Conservation (phyloP, 2,888 invertebrate species). For the Brachypalpus laphriformis region DNA sequence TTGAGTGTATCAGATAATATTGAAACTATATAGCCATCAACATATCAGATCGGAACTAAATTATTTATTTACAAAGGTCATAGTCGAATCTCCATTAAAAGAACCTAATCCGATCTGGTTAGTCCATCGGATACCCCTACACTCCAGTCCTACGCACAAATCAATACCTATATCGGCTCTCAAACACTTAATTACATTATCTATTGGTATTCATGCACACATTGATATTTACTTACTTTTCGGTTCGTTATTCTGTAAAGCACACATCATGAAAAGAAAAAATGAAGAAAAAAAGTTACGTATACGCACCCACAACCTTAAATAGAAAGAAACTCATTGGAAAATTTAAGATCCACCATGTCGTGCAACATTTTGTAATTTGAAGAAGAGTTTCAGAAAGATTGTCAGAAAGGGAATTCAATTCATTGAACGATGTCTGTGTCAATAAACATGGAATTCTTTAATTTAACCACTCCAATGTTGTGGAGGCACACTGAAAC, state of each 20-base stretch:
- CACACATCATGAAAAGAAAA: neutral
- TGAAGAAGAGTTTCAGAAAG: neutral
- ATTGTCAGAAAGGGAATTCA: constrained; percentile 7
- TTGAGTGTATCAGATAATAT: neutral
- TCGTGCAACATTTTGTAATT: constrained; percentile 6
- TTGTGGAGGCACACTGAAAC: neutral
- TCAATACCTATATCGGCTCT: constrained; percentile 47
- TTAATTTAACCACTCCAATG: neutral
- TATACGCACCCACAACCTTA: constrained; percentile 35
- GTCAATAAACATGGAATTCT: constrained; percentile 10
- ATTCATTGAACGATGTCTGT: neutral
- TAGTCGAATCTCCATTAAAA: constrained; percentile 18
- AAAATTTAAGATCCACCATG: neutral
- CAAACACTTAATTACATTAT: constrained; percentile 36
- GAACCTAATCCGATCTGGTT: constrained; percentile 23
- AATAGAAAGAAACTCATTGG: constrained; percentile 1
- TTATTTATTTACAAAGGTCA: constrained; percentile 32
- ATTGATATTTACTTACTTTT: constrained; percentile 32
- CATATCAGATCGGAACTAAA: neutral
- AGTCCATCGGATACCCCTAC: constrained; percentile 3
- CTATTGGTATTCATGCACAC: constrained; percentile 15
- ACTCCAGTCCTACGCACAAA: constrained; percentile 36
- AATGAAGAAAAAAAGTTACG: constrained; percentile 50
- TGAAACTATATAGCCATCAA: neutral
- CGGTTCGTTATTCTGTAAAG: neutral